Evolutionary conservation across 2,888 invertebrate genomes (phyloP), one percentile per base, ranked within the genome.

Genomic region (Neoaliturus tenellus): DNA sequence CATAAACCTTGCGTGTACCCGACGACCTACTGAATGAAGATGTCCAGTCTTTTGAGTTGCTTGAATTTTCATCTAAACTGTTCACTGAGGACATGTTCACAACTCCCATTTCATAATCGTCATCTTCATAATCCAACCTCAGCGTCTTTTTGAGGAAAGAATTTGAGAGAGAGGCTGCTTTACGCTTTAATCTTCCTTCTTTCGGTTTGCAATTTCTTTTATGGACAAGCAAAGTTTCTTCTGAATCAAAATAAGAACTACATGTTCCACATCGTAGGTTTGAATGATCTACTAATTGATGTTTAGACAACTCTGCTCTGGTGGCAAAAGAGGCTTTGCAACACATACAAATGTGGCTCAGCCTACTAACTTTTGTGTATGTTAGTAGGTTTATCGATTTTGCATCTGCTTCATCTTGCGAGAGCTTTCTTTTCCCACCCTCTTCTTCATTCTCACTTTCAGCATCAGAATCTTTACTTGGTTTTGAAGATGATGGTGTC

Each of bases 1-100:
- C 84, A 83, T 87, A 87, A 0, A 86, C 87, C 69, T 85, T 85
- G 6, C 86, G 80, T 55, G 88, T 81, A 14, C 20, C 48, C 28
- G 28, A 31, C n/a, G 51, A 25, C 14, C n/a, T 33, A 1, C 20
- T 33, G n/a, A 8, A 17, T 41, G 71, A 41, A 12, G 44, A 28
- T 41, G 2, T 8, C 28, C 35, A 48, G 17, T 75, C 75, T 75
- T 75, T 75, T 44, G 75, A 75, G 28, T 28, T 75, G 39, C 75
- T 75, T 8, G 75, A 75, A 75, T 75, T 75, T 5, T 75, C 75
- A 48, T 75, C 75, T 10, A 75, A 5, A 75, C 48, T 75, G 75
- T 75, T 75, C 6, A 75, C 10, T n/a, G 75, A 25, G 39, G 75
- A 75, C 48, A 41, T 35, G 48, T 44, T 75, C 12, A 41, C 39